These are phyloP conservation scores for Acronicta alni DNA, from an alignment of 2,888 invertebrate species.

Conservation along the genomic window DNA sequence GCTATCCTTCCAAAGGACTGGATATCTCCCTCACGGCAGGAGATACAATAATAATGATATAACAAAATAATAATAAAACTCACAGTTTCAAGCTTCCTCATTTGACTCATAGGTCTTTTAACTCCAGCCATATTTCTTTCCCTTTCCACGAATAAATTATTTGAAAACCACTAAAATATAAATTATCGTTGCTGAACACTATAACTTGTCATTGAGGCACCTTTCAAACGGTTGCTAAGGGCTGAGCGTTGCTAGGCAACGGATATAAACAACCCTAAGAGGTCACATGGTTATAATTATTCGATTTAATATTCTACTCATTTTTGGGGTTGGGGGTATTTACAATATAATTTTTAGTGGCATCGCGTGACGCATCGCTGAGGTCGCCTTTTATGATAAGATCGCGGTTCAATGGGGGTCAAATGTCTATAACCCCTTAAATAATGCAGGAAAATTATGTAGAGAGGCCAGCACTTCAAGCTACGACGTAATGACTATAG, in stretches of 20 bases:
- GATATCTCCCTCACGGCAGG: no score
- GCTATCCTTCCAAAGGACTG: no score
- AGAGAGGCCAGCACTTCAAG: no score
- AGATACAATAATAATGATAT: no score
- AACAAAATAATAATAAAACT: no score
- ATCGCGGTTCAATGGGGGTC: no score
- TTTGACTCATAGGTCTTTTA: conserved; percentile 79
- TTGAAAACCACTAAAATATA: conserved; percentile 17
- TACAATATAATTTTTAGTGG: conserved; percentile 2
- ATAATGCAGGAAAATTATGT: no score
- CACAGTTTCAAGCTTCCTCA: conserved; percentile 81
- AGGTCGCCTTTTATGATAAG: no score
- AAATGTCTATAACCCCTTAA: no score
- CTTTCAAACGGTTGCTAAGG: conserved; percentile 49
- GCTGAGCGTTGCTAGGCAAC: conserved; percentile 53
- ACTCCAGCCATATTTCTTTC: conserved; percentile 67
- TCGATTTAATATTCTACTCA: conserved; percentile 25
- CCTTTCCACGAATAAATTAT: conserved; percentile 20
- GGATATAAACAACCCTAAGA: conserved; percentile 51
- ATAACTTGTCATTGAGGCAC: conserved; percentile 19
- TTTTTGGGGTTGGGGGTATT: conserved; percentile 8
- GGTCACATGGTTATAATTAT: conserved; percentile 33
- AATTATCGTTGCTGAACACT: conserved; percentile 27
- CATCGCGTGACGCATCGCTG: no score
- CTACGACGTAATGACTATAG: no score